Evolutionary conservation across 2,797 vertebrate species (phyloP), one percentile per base, ranked within the genome.

Genomic region (Spizella passerina): DNA sequence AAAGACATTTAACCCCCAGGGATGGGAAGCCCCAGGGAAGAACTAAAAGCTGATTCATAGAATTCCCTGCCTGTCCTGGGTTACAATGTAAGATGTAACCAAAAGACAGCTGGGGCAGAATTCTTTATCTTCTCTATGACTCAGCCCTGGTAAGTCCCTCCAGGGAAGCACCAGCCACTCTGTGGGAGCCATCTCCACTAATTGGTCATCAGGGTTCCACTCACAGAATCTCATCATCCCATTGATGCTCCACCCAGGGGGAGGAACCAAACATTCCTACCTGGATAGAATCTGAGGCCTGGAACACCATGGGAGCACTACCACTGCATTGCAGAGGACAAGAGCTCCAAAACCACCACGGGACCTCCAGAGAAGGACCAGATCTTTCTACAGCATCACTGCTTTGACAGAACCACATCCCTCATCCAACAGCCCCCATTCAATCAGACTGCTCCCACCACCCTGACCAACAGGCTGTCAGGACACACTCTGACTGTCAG

Each of bases 401-500:
- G 1, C 41, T 38, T 21, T 0, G 2, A n/a, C 61, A 56, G 23
- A 27, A 18, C 29, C 63, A 39, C 52, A 27, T 39, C 52, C 63
- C 12, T 8, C 63, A 12, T 66, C 63, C 52, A 56, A 2, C 8
- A 3, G 59, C 57, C 57, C n/a, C 46, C 30, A 7, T 15, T 9
- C 5, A 23, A 29, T 6, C 1, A 1, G 26, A 21, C 22, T 38
- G 56, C 39, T 8, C 2, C 27, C 27, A 12, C 12, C 39, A 12
- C 18, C 19, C 47, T 46, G 79, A 3, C 38, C 5, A 0, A 9
- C 47, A 12, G 39, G 7, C 12, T 4, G 39, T 1, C 79, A 55
- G 41, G 32, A 0, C 0, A 3, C 16, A 8, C 2, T 5, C 47
- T 11, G 12, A 24, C 39, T 23, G 6, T 10, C 49, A 63, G 6